Evolutionary conservation across 2,797 vertebrate genomes (phyloP).

Genomic region (Martes flavigula): DNA sequence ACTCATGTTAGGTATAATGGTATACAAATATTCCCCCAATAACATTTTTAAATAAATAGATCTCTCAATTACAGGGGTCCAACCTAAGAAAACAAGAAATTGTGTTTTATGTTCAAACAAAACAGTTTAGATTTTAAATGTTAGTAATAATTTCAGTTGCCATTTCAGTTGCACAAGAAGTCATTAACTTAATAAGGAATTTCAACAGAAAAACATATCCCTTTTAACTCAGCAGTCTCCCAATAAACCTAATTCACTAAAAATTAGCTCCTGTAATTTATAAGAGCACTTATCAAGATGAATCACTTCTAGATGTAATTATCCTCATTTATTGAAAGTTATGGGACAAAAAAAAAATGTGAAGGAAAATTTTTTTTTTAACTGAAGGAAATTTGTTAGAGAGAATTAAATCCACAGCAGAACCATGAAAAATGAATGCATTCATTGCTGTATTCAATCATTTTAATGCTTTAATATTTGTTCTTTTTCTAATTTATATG

Average conservation of each 20-base stretch:
- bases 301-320: constrained; percentile 69
- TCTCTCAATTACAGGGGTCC: neutral
- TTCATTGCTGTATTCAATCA: constrained; percentile 21
- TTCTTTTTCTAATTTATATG: constrained; percentile 20
- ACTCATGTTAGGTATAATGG: neutral
- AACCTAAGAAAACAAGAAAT: constrained; percentile 22
- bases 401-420: constrained; percentile 25
- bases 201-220: constrained; percentile 63
- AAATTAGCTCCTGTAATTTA: constrained; percentile 77
- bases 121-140: constrained; percentile 29
- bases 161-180: constrained; percentile 49
- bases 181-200: constrained; percentile 70
- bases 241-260: constrained; percentile 75
- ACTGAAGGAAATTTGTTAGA: neutral
- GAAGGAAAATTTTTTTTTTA: constrained; percentile 47
- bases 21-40: neutral
- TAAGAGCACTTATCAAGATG: constrained; percentile 70
- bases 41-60: constrained; percentile 24
- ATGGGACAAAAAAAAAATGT: constrained; percentile 21
- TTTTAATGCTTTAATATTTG: constrained; percentile 17
- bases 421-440: neutral
- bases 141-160: constrained; percentile 51
- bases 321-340: constrained; percentile 69
- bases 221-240: constrained; percentile 67
- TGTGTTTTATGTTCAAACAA: constrained; percentile 22